A percentile compares a stretch with the other conserved stretches of the same genome.
Evolutionary conservation across 1,140 invertebrate species (phyloP).

Genomic region (Thrips palmi): DNA sequence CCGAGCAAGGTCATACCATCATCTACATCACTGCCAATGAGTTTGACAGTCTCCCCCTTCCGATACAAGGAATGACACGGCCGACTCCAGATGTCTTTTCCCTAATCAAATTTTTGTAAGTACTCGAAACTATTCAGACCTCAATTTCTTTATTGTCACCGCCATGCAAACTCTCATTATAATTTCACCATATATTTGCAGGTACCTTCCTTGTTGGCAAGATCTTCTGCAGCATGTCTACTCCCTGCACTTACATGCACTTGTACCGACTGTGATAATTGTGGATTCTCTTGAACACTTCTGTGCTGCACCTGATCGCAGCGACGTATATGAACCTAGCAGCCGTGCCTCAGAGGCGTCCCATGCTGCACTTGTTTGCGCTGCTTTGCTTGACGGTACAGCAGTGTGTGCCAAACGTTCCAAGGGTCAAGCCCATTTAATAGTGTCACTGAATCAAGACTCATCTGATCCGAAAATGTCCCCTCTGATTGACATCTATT

Average conservation of each 20-base stretch:
- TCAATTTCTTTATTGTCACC: no score
- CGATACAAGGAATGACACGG: no score
- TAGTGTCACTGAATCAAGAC: background rate
- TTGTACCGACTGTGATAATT: background rate
- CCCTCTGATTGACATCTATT: no score
- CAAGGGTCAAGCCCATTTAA: background rate
- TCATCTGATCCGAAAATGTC: no score
- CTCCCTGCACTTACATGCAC: background rate
- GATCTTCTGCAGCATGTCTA: constrained; percentile 1
- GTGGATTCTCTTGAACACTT: background rate
- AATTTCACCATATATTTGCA: no score
- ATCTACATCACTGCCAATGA: no score
- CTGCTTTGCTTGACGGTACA: background rate
- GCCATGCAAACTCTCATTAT: no score
- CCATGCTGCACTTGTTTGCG: background rate
- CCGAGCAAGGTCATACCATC: no score
- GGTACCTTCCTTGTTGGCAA: background rate
- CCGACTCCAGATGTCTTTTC: no score
- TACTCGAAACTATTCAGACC: no score
- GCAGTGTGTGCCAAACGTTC: background rate
- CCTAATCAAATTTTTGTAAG: no score
- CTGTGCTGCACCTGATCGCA: background rate
- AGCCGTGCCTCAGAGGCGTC: background rate
- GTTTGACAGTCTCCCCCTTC: no score
- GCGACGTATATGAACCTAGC: background rate